phyloP scores from a whole-genome alignment of 1,140 invertebrate species.

The Drosophila nigrodunni region DNA sequence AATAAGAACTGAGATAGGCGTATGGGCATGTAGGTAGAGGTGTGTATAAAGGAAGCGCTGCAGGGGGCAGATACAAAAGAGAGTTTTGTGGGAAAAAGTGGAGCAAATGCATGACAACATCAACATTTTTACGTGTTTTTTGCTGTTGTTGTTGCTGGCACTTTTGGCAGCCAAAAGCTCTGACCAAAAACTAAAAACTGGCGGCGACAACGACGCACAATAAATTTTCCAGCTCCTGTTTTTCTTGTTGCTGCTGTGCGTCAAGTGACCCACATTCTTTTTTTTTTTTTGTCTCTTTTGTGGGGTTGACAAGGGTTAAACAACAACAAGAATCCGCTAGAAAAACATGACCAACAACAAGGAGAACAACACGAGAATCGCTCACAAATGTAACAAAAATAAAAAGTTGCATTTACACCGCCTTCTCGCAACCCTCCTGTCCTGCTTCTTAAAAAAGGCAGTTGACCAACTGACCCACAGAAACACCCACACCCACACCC shows the following conservation, averaged over 20 bases:
- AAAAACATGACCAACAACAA: conserved; percentile 47
- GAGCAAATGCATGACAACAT: conserved; percentile 58
- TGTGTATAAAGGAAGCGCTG: neutral
- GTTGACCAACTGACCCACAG: conserved; percentile 19
- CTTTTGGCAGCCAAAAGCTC: conserved; percentile 56
- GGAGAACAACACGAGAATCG: conserved; percentile 22
- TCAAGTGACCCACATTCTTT: conserved; percentile 62
- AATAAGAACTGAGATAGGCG: conserved; percentile 27
- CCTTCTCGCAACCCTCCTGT: neutral
- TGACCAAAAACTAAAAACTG: conserved; percentile 58
- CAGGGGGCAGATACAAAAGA: neutral
- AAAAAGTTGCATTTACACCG: conserved; percentile 43
- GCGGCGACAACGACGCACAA: conserved; percentile 57
- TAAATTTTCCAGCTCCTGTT: conserved; percentile 49
- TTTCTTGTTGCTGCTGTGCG: conserved; percentile 43
- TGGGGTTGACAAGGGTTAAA: conserved; percentile 63
- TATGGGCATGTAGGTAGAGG: neutral
- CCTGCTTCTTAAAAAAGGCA: no score
- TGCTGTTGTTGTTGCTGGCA: conserved; percentile 30
- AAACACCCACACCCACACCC: conserved; percentile 1
- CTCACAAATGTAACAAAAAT: conserved; percentile 42
- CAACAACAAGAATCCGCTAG: conserved; percentile 42
- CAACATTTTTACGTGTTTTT: neutral
- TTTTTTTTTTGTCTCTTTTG: conserved; percentile 45
- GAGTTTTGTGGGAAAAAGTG: conserved; percentile 28